Conservation (phyloP, 1,140 invertebrate species). For the Eumeta japonica region DNA sequence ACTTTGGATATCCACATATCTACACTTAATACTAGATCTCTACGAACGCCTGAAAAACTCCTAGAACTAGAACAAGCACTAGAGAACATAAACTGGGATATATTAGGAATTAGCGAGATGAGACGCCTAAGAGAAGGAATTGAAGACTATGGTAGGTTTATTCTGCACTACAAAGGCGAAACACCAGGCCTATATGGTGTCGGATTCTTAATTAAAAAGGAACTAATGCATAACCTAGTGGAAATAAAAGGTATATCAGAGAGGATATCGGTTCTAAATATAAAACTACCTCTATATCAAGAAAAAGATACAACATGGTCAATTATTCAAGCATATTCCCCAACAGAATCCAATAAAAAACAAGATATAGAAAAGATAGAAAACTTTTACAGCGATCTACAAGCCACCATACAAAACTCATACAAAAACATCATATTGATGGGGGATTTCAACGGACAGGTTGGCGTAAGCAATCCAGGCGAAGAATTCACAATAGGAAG, state of each 20-base stretch:
- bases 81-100: conserved; percentile 6
- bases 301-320: no score
- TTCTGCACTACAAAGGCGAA: conserved; percentile 3
- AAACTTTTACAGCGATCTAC: no score
- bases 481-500: no score
- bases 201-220: conserved; percentile 7
- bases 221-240: background rate
- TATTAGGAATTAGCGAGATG: conserved; percentile 6
- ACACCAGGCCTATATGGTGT: conserved; percentile 7
- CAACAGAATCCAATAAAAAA: no score
- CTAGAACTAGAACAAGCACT: conserved; percentile 6
- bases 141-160: conserved; percentile 3
- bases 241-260: conserved; percentile 7
- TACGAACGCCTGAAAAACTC: conserved; percentile 6
- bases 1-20: no score
- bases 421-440: background rate
- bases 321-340: background rate
- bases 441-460: no score
- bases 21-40: conserved; percentile 5
- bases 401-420: no score
- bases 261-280: conserved; percentile 4
- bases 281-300: conserved; percentile 1
- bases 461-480: background rate
- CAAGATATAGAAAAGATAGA: no score
- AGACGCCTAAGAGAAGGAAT: conserved; percentile 6